Evolutionary conservation across 2,113 vertebrate species (phyloP), one percentile per base, ranked within the genome.

Genomic region (Tor tambroides): DNA sequence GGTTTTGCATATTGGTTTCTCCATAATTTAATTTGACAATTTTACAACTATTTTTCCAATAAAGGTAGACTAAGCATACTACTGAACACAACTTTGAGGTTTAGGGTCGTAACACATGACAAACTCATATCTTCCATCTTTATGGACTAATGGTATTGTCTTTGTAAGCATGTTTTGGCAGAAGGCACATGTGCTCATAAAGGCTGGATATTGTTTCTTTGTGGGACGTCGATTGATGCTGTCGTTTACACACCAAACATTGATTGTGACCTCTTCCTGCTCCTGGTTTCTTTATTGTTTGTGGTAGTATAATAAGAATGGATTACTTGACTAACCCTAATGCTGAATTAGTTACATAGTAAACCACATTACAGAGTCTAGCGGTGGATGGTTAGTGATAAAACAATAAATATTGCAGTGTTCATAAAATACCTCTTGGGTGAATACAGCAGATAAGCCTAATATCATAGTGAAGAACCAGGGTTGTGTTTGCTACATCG

Each of bases 331-430:
- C 11, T 84, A 49, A 41, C 83, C 43, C 72, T 67, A 83, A 71
- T 79, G 71, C 56, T 75, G 69, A 74, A 78, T 88, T 90, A 87
- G 87, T 85, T 88, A 90, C 87, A 87, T 67, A 85, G 85, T 88
- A 90, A 85, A 87, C 85, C 72, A 51, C 76, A 85, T 87, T 81
- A 85, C 72, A 85, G 69, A 65, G 72, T 87, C 72, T 59, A 32
- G 12, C 19, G 30, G 56, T 49, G 59, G 38, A 77, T 85, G 85
- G 75, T 28, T 79, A 82, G 85, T 87, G 85, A 87, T 75, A 67
- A 75, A 90, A 49, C n/a, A 56, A 59, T 84, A 87, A 87, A 85
- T 82, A 87, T 72, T 69, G 74, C 30, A 71, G 41, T 46, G 59
- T 72, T 67, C 28, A 85, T 87, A 88, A 90, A 90, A n/a, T 28